These are phyloP conservation scores for Digitonthophagus gazella DNA, from an alignment of 2,888 invertebrate genomes.

Conservation along the genomic window DNA sequence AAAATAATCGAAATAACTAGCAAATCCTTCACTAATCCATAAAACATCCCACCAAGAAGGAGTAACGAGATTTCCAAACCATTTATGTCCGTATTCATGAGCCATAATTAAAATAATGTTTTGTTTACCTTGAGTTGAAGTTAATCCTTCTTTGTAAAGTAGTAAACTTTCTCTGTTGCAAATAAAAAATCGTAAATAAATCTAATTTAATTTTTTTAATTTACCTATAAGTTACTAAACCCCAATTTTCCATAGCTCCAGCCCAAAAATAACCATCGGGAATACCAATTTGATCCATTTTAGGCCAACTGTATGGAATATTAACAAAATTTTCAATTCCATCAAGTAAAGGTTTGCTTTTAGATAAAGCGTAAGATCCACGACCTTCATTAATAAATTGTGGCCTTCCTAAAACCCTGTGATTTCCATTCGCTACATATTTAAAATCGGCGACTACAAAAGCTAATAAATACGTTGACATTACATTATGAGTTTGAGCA, in stretches of 20 bases:
- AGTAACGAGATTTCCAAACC: constrained; percentile 68
- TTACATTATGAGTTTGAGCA: constrained; percentile 40
- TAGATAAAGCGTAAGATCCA: constrained; percentile 48
- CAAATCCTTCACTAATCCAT: constrained; percentile 72
- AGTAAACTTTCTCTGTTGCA: constrained; percentile 22
- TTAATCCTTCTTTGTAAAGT: constrained; percentile 4
- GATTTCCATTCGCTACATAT: constrained; percentile 29
- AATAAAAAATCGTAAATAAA: constrained; percentile 28
- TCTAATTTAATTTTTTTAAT: constrained; percentile 11
- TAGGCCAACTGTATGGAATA: constrained; percentile 55
- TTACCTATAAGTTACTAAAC: constrained; percentile 73
- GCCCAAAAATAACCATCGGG: constrained; percentile 70
- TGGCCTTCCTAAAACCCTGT: constrained; percentile 40
- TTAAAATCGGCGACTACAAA: constrained; percentile 66
- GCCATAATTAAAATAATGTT: constrained; percentile 53
- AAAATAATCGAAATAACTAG: constrained; percentile 57
- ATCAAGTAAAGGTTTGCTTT: constrained; percentile 51
- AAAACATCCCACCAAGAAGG: constrained; percentile 64
- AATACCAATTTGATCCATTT: constrained; percentile 77
- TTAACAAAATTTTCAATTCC: constrained; percentile 60
- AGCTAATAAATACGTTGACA: constrained; percentile 80
- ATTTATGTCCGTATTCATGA: constrained; percentile 70
- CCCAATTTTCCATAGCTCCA: constrained; percentile 95
- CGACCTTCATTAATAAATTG: constrained; percentile 38
- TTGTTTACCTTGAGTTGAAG: background rate